phyloP scores from a whole-genome alignment of 2,888 invertebrate species.

The Trichopria drosophilae region DNA sequence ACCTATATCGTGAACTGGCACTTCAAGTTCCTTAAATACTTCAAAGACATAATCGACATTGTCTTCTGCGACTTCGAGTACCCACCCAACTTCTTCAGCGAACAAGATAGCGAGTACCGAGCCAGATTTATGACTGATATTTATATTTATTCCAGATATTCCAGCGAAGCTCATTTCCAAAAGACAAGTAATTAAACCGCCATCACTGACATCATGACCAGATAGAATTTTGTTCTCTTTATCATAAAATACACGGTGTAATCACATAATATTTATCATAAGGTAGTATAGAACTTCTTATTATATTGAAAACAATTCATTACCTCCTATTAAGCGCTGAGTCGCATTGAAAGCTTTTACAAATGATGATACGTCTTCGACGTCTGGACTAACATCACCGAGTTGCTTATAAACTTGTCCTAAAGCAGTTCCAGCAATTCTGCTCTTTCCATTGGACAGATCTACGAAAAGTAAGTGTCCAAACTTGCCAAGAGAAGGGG shows the following conservation, averaged over 20 bases:
- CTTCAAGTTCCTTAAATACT: slow-evolving; percentile 65
- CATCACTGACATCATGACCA: slow-evolving; percentile 97
- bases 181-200: slow-evolving; percentile 86
- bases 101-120: slow-evolving; percentile 73
- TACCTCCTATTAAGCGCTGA: slow-evolving; percentile 79
- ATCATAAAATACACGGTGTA: slow-evolving; percentile 32
- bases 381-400: slow-evolving; percentile 78
- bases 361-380: slow-evolving; percentile 72
- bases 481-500: slow-evolving; percentile 63
- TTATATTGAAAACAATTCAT: slow-evolving; percentile 20
- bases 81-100: slow-evolving; percentile 84
- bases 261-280: too few relatives aligned
- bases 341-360: slow-evolving; percentile 78
- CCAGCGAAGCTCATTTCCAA: slow-evolving; percentile 98
- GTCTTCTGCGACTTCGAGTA: slow-evolving; percentile 70
- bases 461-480: slow-evolving; percentile 79
- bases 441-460: slow-evolving; percentile 70
- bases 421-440: slow-evolving; percentile 88
- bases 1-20: slow-evolving; percentile 73
- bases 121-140: slow-evolving; percentile 64
- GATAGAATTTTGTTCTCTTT: slow-evolving; percentile 72
- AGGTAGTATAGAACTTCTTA: neutral
- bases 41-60: slow-evolving; percentile 65
- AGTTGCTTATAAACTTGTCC: slow-evolving; percentile 88
- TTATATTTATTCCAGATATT: slow-evolving; percentile 74